phyloP scores from a whole-genome alignment of 2,888 invertebrate genomes.

The Lysandra coridon region DNA sequence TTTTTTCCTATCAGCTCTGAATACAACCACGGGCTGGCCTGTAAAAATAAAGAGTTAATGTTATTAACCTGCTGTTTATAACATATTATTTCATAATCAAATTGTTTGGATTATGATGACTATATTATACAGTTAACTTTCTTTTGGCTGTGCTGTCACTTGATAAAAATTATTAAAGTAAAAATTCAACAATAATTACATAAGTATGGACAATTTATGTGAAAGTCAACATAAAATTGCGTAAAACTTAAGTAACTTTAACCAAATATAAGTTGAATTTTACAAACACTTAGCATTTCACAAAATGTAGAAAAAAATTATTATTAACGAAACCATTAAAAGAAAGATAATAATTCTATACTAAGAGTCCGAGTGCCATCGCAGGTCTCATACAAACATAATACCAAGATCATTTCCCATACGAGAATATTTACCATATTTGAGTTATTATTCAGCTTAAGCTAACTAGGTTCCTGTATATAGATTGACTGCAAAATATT shows the following conservation, averaged over 20 bases:
- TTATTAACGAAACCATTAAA: not conserved
- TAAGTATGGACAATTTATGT: not conserved
- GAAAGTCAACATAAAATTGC: not conserved
- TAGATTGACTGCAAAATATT: too few species aligned
- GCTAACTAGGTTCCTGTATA: too few species aligned
- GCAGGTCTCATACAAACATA: too few species aligned
- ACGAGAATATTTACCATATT: too few species aligned
- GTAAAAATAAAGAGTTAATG: constrained; percentile 38
- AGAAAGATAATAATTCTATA: not conserved
- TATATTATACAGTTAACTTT: too few species aligned
- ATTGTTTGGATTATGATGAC: too few species aligned
- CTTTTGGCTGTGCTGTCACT: too few species aligned
- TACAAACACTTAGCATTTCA: not conserved
- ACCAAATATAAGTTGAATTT: not conserved
- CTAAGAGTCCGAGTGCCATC: not conserved
- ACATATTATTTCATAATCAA: too few species aligned
- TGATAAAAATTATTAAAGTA: too few species aligned
- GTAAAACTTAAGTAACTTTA: not conserved
- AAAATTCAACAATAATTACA: not conserved
- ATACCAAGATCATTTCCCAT: too few species aligned
- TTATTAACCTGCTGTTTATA: not conserved
- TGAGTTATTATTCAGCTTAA: too few species aligned
- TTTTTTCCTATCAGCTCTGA: constrained; percentile 88
- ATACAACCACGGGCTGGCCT: constrained; percentile 90
- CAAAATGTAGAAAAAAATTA: not conserved